Base-by-base conservation (phyloP, 2,113 vertebrate species). In the Balaeniceps rex region DNA sequence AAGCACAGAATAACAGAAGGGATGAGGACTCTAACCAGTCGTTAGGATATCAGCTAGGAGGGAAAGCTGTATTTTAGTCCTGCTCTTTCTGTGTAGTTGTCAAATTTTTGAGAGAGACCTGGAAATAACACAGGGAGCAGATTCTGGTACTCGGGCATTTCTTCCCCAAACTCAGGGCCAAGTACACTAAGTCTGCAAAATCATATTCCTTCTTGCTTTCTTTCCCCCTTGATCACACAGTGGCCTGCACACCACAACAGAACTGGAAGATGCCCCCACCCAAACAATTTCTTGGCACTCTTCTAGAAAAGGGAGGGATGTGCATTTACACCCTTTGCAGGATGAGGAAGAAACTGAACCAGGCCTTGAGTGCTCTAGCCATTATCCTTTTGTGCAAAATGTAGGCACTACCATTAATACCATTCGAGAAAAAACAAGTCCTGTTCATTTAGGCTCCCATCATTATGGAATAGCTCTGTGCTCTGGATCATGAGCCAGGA, bases 351-450 rank as follows among this genome's bases (percentile, higher is more conserved):
- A 76, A 83, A 57, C 40, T 29, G n/a, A 61, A 40, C 5, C 12
- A 1, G 0, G 9, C 21, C 24, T 26, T 7, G 5, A 80, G 34
- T 14, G 14, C n/a, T 47, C 3, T 0, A 38, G 14, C 16, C 58
- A 40, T n/a, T 44, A 57, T 3, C 14, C n/a, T 46, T 54, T 60
- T 3, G 1, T 19, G 15, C 36, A 58, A 44, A 65, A 3, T 4
- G 19, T 3, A 28, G 24, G 15, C 19, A 55, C 21, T 12, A 49
- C 5, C 21, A 60, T 28, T 18, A 29, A 26, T 28, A 65, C 11
- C 34, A 36, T 21, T 18, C 40, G n/a, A 21, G 19, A 72, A 74
- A 84, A 94, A 47, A 0, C 19, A 70, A 86, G 36, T 17, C 34
- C 57, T 85, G 21, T 40, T 60, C n/a, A 24, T 61, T 80, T 52